Evolutionary conservation across 2,797 vertebrate species (phyloP).

Genomic region (Clamator glandarius): DNA sequence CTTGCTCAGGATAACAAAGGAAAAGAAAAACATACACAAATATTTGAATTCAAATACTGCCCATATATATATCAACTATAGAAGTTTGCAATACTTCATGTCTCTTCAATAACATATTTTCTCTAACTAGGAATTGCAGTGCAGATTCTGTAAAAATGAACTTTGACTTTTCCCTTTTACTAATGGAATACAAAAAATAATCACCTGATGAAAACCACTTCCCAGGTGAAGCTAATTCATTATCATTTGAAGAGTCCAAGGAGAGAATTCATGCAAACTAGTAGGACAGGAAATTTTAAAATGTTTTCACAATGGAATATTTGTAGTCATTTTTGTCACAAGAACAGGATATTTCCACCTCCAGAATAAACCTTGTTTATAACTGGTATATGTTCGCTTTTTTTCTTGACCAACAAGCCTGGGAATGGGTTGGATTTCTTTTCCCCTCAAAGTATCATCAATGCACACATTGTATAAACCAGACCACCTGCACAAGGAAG

Average conservation of each 20-base stretch:
- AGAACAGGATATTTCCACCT: neutral
- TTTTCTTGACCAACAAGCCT: neutral
- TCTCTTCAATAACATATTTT: neutral
- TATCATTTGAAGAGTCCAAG: neutral
- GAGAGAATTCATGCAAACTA: neutral
- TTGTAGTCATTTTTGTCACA: neutral
- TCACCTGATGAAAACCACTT: neutral
- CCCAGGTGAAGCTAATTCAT: neutral
- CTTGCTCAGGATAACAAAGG: neutral
- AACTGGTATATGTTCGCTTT: neutral
- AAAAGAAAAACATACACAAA: neutral
- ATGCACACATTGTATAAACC: neutral
- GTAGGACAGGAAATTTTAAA: neutral
- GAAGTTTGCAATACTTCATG: neutral
- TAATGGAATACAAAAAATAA: neutral
- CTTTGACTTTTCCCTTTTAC: neutral
- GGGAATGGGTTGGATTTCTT: neutral
- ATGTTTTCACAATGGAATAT: neutral
- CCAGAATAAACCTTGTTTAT: neutral
- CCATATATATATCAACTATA: neutral
- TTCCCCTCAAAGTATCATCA: neutral
- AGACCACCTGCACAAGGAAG: neutral
- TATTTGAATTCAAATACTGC: neutral
- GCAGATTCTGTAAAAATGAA: neutral
- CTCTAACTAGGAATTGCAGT: neutral